Evolutionary conservation across 1,140 invertebrate genomes (phyloP), one percentile per base, ranked within the genome.

Genomic region (Calosoma granatense): DNA sequence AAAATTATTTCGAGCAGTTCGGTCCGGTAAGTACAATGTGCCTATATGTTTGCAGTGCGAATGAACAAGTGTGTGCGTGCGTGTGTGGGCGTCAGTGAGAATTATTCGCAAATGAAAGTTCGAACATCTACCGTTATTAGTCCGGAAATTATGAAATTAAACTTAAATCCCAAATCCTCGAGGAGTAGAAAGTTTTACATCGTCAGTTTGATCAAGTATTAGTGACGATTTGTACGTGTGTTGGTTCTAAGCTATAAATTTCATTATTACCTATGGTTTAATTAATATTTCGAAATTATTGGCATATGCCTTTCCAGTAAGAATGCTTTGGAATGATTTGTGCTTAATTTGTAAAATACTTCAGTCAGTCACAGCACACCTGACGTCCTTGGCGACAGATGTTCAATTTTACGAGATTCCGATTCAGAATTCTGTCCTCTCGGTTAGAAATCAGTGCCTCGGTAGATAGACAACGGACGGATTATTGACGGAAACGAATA

Each of bases 1-100:
- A 98, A 84, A 95, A 93, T 76, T 99, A 99, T 81, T 99, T 99
- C 79, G 92, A 96, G 79, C 93, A 98, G 77, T 99, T 97, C 76
- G 97, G 97, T 78, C 92, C 92, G 87, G 95, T 98, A 78, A 94
- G 92, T 90, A 30, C 26, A 30, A 14, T 30, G 26, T 14, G 14
- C 26, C 6, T 30, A 30, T 30, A 30, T 30, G 14, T 30, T 30
- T 30, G 26, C 14, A n/a, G n/a, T n/a, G n/a, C n/a, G n/a, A n/a
- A n/a, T n/a, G n/a, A n/a, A n/a, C n/a, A n/a, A n/a, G n/a, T n/a
- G n/a, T n/a, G n/a, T n/a, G n/a, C n/a, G n/a, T n/a, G n/a, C n/a
- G n/a, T n/a, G n/a, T n/a, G n/a, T n/a, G n/a, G n/a, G n/a, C n/a
- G n/a, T n/a, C n/a, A n/a, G n/a, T n/a, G n/a, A n/a, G n/a, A n/a